Evolutionary conservation across 2,888 invertebrate genomes (phyloP), one percentile per base, ranked within the genome.

Genomic region (Halictus ligatus): DNA sequence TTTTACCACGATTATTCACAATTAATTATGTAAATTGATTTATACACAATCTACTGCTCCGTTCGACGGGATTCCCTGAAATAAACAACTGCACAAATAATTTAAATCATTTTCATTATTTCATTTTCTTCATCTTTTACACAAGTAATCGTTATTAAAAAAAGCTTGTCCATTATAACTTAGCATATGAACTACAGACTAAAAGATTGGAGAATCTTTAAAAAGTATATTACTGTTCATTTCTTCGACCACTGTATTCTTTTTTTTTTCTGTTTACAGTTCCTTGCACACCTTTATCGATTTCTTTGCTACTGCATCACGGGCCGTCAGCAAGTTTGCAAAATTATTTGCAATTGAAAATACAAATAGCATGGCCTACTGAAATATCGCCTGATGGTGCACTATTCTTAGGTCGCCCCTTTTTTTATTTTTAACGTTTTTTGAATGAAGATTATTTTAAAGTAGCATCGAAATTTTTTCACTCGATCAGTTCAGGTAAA

Each of bases 401-500:
- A 87, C 89, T 88, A 89, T 88, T 75, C 78, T 90, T 89, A 91
- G 89, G 89, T 92, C 89, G 90, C 89, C 86, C 86, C 88, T 88
- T 89, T 89, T 85, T 85, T 85, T 88, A 58, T 71, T 40, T 85
- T 85, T 81, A 50, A 75, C 50, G 50, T 80, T 72, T 77, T 64
- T 84, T 85, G 29, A 85, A 82, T 83, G 82, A 89, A 87, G 82
- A 89, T 91, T 89, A 91, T 84, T 85, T 89, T 89, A 83, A 79
- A 82, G 84, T 83, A 83, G 81, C 77, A 6, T 85, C 79, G 60
- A 67, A 77, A 85, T 46, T 72, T 81, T 25, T 85, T 90, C 86
- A 88, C 21, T 88, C 81, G 12, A 83, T 48, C 94, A 98, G 96
- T 95, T 97, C 97, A 40, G 97, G 97, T 95, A 98, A 95, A 91